Evolutionary conservation across 2,888 invertebrate genomes (phyloP).

Genomic region (Pseudoips prasinana): DNA sequence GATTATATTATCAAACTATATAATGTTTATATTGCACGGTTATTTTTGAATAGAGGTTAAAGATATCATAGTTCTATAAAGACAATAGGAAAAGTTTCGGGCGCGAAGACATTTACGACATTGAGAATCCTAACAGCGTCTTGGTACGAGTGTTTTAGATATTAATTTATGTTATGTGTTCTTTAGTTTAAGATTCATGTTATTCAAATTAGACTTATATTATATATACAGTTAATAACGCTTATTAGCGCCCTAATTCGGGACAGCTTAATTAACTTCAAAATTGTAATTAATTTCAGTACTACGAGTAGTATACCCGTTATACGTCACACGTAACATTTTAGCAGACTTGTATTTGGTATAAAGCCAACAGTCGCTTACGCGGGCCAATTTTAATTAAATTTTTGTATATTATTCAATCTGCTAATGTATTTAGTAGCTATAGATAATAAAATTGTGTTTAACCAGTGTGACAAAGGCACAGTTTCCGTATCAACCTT

Average conservation of each 20-base stretch:
- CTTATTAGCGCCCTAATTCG: slow-evolving; percentile 15
- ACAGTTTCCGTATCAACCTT: slow-evolving; percentile 35
- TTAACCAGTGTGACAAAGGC: slow-evolving; percentile 22
- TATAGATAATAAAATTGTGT: slow-evolving; percentile 15
- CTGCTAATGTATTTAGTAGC: slow-evolving; percentile 15
- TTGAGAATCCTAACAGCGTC: slow-evolving; percentile 75
- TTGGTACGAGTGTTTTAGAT: slow-evolving; percentile 78
- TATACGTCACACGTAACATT: slow-evolving; percentile 15
- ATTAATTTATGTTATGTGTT: slow-evolving; percentile 57
- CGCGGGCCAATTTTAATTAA: slow-evolving; percentile 24
- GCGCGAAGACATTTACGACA: slow-evolving; percentile 43
- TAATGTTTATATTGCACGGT: background rate
- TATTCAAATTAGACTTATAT: slow-evolving; percentile 38
- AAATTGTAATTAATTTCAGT: slow-evolving; percentile 20
- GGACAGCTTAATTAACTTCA: slow-evolving; percentile 26
- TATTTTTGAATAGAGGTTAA: background rate
- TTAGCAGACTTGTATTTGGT: slow-evolving; percentile 16
- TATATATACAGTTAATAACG: slow-evolving; percentile 7
- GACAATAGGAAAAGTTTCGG: slow-evolving; percentile 49
- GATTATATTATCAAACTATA: background rate
- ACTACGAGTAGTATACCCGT: slow-evolving; percentile 10
- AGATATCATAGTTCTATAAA: slow-evolving; percentile 3
- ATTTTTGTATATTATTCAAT: slow-evolving; percentile 28
- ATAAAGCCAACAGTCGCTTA: slow-evolving; percentile 19
- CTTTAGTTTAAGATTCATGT: slow-evolving; percentile 48